Evolutionary conservation across 2,888 invertebrate species (phyloP), one percentile per base, ranked within the genome.

Genomic region (Hedychridium roseum): DNA sequence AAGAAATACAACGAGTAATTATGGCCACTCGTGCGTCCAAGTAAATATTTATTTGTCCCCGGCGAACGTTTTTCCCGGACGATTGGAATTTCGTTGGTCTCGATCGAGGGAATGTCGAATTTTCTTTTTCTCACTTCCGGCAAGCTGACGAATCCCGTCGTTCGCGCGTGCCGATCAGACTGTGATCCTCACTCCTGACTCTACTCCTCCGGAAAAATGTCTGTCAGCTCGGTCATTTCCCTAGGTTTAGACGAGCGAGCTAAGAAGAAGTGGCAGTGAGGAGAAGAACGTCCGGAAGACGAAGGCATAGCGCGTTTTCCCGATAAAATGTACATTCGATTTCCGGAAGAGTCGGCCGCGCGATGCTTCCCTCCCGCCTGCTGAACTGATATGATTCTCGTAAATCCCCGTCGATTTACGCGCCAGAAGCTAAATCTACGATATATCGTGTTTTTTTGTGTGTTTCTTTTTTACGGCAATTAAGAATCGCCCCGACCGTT

Each of bases 161-260:
- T n/a, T n/a, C n/a, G n/a, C 64, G 64, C 63, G 26, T 16, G 54
- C 35, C 50, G 48, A 55, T 51, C 49, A 43, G 57, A 53, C 49
- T n/a, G n/a, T n/a, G n/a, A n/a, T n/a, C n/a, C n/a, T n/a, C n/a
- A n/a, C n/a, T n/a, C n/a, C n/a, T n/a, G 50, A 50, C 56, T 54
- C 50, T 54, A n/a, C n/a, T n/a, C n/a, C 63, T 56, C 66, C 64
- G 64, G 62, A 70, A 55, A 68, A 60, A 59, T 68, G 62, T 39
- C 38, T 40, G 23, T 15, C 6, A 12, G 27, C 36, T 30, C 50
- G 26, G 34, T 28, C 26, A 14, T 23, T 7, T 21, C 6, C 14
- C n/a, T 43, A 17, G 23, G 21, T 28, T 39, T 26, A 9, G 5
- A 9, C 23, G 23, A 23, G 23, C 23, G n/a, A n/a, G 43, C 23